Percentiles rank a stretch among this genome's conserved stretches.
These are phyloP conservation scores for Eledone cirrhosa DNA, from an alignment of 2,888 invertebrate genomes.

Conservation along the genomic window DNA sequence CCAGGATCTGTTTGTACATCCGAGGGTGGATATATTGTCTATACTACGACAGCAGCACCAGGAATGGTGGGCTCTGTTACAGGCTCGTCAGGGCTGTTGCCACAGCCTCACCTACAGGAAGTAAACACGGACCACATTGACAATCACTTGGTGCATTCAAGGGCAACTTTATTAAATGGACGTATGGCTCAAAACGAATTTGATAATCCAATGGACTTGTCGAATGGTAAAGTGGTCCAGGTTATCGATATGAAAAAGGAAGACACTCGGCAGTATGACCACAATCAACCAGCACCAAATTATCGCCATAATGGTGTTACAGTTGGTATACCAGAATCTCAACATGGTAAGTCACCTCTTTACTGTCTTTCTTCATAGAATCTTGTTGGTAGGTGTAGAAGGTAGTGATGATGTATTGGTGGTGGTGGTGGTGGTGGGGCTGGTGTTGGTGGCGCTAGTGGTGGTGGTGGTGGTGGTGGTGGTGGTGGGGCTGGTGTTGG, in stretches of 20 bases:
- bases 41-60: conserved; percentile 15
- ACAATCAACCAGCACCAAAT: background rate
- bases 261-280: conserved; percentile 16
- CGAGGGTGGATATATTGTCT: conserved; percentile 23
- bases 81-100: conserved; percentile 7
- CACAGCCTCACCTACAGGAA: background rate
- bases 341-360: conserved; percentile 17
- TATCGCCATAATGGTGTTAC: conserved; percentile 26
- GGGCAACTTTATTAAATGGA: conserved; percentile 20
- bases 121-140: background rate
- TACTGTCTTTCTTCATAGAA: no score
- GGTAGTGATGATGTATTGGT: no score
- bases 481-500: no score
- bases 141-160: conserved; percentile 15
- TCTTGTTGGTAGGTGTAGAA: no score
- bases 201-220: conserved; percentile 29
- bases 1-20: background rate
- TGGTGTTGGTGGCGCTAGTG: no score
- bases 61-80: conserved; percentile 14
- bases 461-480: no score
- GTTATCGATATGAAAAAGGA: conserved; percentile 25
- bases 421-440: no score
- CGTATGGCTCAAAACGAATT: conserved; percentile 29
- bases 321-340: conserved; percentile 1
- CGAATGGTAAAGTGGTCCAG: conserved; percentile 27